A percentile compares a stretch with the other conserved stretches of the same genome.
phyloP scores from a whole-genome alignment of 2,113 vertebrate species.

The Myrmophylax atrothorax region DNA sequence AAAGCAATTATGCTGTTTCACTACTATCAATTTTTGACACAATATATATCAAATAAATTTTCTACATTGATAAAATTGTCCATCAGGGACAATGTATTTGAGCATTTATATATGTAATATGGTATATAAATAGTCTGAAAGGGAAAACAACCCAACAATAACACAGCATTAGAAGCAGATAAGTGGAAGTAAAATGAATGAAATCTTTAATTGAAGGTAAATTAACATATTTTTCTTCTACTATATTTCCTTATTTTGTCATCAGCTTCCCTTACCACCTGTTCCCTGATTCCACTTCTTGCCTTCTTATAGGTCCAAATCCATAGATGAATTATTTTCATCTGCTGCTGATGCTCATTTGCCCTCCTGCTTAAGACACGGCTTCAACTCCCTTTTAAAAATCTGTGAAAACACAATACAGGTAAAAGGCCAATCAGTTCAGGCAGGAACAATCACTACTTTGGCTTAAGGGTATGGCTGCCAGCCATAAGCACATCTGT shows the following conservation, averaged over 20 bases:
- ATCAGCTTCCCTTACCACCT: background rate
- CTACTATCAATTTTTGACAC: background rate
- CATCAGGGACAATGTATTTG: background rate
- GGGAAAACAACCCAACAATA: background rate
- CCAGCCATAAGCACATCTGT: conserved; percentile 22
- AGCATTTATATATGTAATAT: background rate
- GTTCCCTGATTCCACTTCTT: background rate
- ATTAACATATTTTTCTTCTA: background rate
- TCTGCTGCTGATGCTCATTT: background rate
- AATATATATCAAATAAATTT: background rate
- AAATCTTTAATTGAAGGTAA: background rate
- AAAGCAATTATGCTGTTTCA: background rate
- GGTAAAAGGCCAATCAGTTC: conserved; percentile 38
- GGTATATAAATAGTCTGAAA: background rate
- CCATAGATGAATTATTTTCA: background rate
- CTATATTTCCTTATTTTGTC: background rate
- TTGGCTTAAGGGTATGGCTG: conserved; percentile 26
- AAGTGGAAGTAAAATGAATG: background rate
- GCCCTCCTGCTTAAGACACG: background rate
- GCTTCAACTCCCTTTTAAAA: background rate
- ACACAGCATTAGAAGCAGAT: background rate
- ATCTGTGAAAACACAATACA: background rate
- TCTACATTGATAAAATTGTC: background rate
- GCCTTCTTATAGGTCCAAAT: background rate
- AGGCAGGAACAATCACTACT: background rate